These are phyloP conservation scores for Sympetrum striolatum DNA, from an alignment of 2,888 invertebrate genomes.

Conservation along the genomic window DNA sequence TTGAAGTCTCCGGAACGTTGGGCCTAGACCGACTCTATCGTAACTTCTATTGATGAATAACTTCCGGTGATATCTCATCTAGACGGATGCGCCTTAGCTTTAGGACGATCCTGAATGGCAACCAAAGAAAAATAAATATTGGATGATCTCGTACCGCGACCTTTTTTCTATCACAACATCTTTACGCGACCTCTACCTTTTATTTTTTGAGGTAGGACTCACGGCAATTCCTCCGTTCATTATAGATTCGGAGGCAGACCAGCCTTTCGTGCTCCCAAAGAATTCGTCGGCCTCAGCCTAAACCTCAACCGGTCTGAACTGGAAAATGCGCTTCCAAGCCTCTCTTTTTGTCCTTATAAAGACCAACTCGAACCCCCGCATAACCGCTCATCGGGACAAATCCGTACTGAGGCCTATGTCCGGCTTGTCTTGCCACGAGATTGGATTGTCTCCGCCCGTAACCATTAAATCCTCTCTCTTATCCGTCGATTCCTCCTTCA, in stretches of 20 bases:
- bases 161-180: too few species aligned
- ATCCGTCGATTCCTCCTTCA: not conserved
- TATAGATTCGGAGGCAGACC: too few species aligned
- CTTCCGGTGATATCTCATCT: not conserved
- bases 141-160: too few species aligned
- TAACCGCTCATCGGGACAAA: not conserved
- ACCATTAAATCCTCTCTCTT: not conserved
- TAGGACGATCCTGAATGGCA: too few species aligned
- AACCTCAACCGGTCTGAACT: too few species aligned
- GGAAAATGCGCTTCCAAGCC: not conserved
- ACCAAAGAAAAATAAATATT: too few species aligned
- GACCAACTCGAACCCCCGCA: not conserved
- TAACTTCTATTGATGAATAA: not conserved
- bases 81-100: too few species aligned
- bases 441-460: slow-evolving; percentile 15
- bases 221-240: too few species aligned
- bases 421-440: slow-evolving; percentile 15
- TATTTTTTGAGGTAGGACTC: too few species aligned
- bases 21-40: not conserved
- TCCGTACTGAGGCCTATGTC: not conserved
- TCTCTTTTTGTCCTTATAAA: not conserved
- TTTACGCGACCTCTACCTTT: too few species aligned
- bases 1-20: not conserved
- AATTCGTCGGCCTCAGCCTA: too few species aligned
- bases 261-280: too few species aligned